These are phyloP conservation scores for Cygnus atratus DNA, from an alignment of 2,113 vertebrate species.

Conservation along the genomic window DNA sequence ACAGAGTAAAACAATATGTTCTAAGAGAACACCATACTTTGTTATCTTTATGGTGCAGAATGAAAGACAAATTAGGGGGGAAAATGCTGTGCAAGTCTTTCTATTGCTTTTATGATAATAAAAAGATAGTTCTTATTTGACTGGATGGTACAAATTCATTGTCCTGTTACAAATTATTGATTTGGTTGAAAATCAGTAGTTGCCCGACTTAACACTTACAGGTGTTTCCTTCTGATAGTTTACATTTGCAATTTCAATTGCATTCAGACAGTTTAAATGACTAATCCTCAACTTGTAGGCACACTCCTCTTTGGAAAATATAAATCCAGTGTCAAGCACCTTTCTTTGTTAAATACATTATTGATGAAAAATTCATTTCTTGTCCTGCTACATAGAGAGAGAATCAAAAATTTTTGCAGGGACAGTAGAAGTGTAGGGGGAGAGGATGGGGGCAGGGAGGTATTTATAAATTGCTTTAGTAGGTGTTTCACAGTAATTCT, in stretches of 20 bases:
- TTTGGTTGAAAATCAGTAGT: slow-evolving; percentile 72
- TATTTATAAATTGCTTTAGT: background rate
- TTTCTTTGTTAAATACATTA: background rate
- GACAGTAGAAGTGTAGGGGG: background rate
- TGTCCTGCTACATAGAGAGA: background rate
- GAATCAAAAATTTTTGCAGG: background rate
- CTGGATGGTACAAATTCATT: slow-evolving; percentile 70
- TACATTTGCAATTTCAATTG: slow-evolving; percentile 81
- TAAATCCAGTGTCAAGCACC: slow-evolving; percentile 45
- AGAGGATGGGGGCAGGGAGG: accelerated
- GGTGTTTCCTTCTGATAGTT: slow-evolving; percentile 81
- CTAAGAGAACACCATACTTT: slow-evolving; percentile 62
- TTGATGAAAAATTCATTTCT: background rate
- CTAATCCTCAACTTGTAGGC: slow-evolving; percentile 56
- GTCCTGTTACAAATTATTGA: slow-evolving; percentile 77
- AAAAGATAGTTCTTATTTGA: slow-evolving; percentile 73
- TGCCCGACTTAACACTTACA: slow-evolving; percentile 73
- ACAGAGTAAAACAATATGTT: slow-evolving; percentile 65
- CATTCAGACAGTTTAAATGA: slow-evolving; percentile 64
- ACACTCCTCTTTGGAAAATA: slow-evolving; percentile 25
- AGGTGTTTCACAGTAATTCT: background rate
- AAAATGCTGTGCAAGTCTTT: slow-evolving; percentile 73
- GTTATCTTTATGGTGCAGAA: slow-evolving; percentile 80
- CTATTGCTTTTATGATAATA: slow-evolving; percentile 80
- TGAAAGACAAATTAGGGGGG: slow-evolving; percentile 77